These are phyloP conservation scores for Leontocebus nigricollis DNA, from an alignment of 2,797 vertebrate species.

Conservation along the genomic window DNA sequence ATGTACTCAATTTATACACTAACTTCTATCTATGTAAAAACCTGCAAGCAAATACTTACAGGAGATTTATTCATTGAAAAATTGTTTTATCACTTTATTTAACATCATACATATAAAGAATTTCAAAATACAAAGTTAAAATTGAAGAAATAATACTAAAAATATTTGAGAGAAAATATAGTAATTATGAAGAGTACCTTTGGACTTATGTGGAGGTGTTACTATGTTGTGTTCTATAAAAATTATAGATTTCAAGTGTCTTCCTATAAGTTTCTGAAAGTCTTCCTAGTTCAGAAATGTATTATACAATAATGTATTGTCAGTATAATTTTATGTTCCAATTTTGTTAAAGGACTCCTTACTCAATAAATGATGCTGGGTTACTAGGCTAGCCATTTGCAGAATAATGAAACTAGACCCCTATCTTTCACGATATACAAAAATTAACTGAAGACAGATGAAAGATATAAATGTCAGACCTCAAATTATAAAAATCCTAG, in stretches of 20 bases:
- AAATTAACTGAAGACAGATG: too few species aligned
- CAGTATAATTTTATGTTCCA: neutral
- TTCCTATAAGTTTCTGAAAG: neutral
- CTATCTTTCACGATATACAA: too few species aligned
- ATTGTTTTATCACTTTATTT: neutral
- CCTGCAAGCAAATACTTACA: neutral
- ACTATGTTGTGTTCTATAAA: neutral
- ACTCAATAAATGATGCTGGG: too few species aligned
- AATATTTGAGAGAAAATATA: neutral
- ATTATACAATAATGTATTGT: conserved; percentile 34
- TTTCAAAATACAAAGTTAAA: neutral
- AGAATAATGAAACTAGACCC: too few species aligned
- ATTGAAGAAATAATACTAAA: neutral
- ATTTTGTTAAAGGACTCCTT: neutral
- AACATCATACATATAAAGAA: neutral
- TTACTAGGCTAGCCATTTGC: too few species aligned
- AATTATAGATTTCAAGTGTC: neutral
- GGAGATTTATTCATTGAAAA: neutral
- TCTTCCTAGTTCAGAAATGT: neutral
- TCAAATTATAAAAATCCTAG: too few species aligned
- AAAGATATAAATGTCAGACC: too few species aligned
- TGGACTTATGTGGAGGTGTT: neutral
- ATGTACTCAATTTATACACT: neutral
- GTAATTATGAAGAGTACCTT: neutral
- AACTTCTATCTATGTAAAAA: neutral